Base-by-base conservation (phyloP, 1,140 invertebrate genomes). In the Aphelenchoides fujianensis region DNA sequence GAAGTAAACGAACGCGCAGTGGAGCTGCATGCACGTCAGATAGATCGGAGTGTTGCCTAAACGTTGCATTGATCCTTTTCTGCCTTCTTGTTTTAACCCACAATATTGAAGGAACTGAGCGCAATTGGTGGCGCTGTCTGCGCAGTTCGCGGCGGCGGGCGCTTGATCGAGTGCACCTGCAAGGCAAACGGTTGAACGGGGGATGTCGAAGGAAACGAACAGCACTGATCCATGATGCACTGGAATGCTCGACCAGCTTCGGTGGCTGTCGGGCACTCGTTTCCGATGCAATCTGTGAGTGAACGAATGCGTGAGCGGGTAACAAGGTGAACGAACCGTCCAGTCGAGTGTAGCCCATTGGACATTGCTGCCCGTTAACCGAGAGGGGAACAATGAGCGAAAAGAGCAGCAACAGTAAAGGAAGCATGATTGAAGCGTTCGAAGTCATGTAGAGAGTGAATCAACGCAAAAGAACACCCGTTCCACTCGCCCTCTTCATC, bases 261-360 rank as follows among this genome's bases (percentile, higher is more conserved):
- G 41, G 12, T 23, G 41, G 41, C 23, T 16, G 12, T 48, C 41
- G 41, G 41, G 23, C 41, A 48, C 23, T 48, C 41, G 12, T 16
- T 48, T 48, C 41, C 41, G 23, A 48, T 48, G 41, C 41, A 48
- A n/a, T n/a, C n/a, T n/a, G n/a, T n/a, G n/a, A n/a, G n/a, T n/a
- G n/a, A n/a, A n/a, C n/a, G n/a, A n/a, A n/a, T n/a, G n/a, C n/a
- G n/a, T n/a, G n/a, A n/a, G n/a, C n/a, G n/a, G n/a, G n/a, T n/a
- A n/a, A n/a, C n/a, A n/a, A n/a, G n/a, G n/a, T n/a, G n/a, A n/a
- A n/a, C n/a, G n/a, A n/a, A n/a, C n/a, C n/a, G n/a, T n/a, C n/a
- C n/a, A n/a, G n/a, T n/a, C n/a, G n/a, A n/a, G n/a, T n/a, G n/a
- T n/a, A n/a, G n/a, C n/a, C n/a, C n/a, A n/a, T n/a, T n/a, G n/a